phyloP scores from a whole-genome alignment of 2,888 invertebrate species.

The Hirtodrosophila alboralis region DNA sequence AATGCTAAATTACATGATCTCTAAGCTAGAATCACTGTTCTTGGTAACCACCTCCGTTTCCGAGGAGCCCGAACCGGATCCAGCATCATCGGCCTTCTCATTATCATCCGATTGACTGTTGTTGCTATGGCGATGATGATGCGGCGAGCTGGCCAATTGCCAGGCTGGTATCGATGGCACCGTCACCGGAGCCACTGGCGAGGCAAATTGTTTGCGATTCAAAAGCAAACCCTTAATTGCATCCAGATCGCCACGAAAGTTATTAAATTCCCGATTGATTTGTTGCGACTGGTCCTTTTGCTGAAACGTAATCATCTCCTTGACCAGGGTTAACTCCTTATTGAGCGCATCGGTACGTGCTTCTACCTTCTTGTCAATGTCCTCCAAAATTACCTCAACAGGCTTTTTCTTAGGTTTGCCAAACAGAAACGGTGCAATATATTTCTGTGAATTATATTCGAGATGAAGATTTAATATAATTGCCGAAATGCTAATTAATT shows the following conservation, averaged over 20 bases:
- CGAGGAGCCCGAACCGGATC: conserved; percentile 88
- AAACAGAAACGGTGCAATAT: conserved; percentile 88
- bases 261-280: conserved; percentile 87
- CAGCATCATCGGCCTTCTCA: conserved; percentile 86
- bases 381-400: conserved; percentile 88
- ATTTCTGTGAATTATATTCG: conserved; percentile 86
- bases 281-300: conserved; percentile 82
- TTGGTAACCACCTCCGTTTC: conserved; percentile 90
- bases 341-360: conserved; percentile 86
- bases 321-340: conserved; percentile 87
- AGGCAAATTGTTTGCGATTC: conserved; percentile 92
- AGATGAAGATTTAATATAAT: too few relatives aligned
- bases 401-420: conserved; percentile 88
- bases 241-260: conserved; percentile 88
- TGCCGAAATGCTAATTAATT: too few relatives aligned
- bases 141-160: conserved; percentile 86
- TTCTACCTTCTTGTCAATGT: conserved; percentile 88
- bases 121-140: conserved; percentile 79
- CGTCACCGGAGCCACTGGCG: conserved; percentile 86
- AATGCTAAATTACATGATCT: conserved; percentile 88
- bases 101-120: conserved; percentile 83
- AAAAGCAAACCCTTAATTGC: conserved; percentile 90
- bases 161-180: conserved; percentile 91
- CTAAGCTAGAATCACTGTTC: conserved; percentile 90
- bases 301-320: conserved; percentile 87